Evolutionary conservation across 2,113 vertebrate species (phyloP).

Genomic region (Xiphophorus hellerii): DNA sequence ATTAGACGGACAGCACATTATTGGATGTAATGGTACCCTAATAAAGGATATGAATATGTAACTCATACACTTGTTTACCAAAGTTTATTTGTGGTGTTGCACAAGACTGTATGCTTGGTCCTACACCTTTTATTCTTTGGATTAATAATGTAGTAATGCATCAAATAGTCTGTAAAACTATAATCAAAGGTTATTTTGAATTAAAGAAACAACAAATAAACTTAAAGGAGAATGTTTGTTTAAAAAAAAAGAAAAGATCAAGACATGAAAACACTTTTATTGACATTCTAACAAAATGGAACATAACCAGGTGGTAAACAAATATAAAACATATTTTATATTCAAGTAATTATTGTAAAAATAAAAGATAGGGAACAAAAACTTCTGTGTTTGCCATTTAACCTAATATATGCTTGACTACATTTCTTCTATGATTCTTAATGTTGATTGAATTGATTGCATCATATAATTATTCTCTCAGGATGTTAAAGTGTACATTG

Average conservation of each 20-base stretch:
- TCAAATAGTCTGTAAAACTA: too few species aligned
- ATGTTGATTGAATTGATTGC: neutral
- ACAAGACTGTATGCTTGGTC: too few species aligned
- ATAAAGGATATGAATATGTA: too few species aligned
- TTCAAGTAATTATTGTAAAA: neutral
- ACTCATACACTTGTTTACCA: too few species aligned
- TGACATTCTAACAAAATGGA: neutral
- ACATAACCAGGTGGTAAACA: neutral
- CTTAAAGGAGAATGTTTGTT: too few species aligned
- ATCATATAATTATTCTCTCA: constrained; percentile 49
- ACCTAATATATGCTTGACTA: neutral
- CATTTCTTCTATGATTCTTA: neutral
- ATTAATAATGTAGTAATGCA: too few species aligned
- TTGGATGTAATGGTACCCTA: too few species aligned
- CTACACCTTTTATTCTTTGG: too few species aligned
- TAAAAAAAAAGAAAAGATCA: neutral
- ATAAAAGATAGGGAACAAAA: neutral
- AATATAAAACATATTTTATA: neutral
- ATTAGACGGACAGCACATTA: too few species aligned
- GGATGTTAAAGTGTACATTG: constrained; percentile 84
- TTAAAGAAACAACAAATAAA: too few species aligned
- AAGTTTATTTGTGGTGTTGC: too few species aligned
- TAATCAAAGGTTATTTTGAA: too few species aligned
- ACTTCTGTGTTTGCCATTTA: neutral
- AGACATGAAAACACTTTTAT: neutral